Percentiles rank a stretch among this genome's conserved stretches.
phyloP scores from a whole-genome alignment of 2,113 vertebrate genomes.

The Dasyurus viverrinus region DNA sequence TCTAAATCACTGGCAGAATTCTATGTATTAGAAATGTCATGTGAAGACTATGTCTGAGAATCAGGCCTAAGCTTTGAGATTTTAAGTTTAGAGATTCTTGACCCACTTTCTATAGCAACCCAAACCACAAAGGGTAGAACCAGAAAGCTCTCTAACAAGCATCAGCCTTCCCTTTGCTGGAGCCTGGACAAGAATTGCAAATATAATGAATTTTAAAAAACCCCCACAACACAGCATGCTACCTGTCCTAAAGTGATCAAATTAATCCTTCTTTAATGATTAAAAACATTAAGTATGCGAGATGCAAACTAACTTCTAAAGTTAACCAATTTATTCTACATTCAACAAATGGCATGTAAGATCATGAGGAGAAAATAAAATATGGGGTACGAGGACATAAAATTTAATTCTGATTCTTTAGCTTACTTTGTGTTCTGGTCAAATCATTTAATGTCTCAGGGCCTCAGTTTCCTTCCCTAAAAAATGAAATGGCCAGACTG shows the following conservation, averaged over 20 bases:
- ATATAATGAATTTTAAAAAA: neutral
- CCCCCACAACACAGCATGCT: neutral
- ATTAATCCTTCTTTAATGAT: neutral
- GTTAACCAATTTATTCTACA: neutral
- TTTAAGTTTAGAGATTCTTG: neutral
- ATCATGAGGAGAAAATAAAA: neutral
- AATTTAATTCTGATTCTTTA: neutral
- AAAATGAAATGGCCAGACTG: neutral
- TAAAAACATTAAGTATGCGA: neutral
- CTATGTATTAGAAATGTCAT: neutral
- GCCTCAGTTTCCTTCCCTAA: neutral
- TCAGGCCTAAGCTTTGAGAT: neutral
- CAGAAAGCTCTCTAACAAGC: neutral
- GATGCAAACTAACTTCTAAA: neutral
- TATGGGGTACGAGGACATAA: neutral
- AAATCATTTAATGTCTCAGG: neutral
- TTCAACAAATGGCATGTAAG: neutral
- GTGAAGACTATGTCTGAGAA: neutral
- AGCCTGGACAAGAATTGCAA: neutral
- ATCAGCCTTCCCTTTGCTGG: neutral
- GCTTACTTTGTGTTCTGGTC: neutral
- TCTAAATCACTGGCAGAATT: neutral
- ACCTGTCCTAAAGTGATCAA: neutral
- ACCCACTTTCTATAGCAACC: neutral
- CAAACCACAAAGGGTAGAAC: neutral